phyloP scores from a whole-genome alignment of 2,113 vertebrate genomes.

The Hystrix cristata region DNA sequence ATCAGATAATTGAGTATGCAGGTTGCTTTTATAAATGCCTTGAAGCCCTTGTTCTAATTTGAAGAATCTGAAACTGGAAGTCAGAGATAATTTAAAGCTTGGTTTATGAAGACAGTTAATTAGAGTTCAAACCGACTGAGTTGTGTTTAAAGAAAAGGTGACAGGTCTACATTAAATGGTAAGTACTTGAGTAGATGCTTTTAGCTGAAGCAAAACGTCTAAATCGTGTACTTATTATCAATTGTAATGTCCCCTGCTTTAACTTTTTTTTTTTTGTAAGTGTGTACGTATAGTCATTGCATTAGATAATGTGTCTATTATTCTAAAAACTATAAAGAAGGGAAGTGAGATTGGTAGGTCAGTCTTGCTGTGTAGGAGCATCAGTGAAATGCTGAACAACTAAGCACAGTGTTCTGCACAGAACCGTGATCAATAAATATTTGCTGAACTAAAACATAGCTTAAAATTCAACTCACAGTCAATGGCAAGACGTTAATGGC shows the following conservation, averaged over 20 bases:
- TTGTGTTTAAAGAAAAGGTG: conserved; percentile 20
- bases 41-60: not conserved
- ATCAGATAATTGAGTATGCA: not conserved
- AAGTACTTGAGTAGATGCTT: not conserved
- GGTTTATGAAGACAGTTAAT: not conserved
- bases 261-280: not conserved
- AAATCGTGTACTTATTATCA: not conserved
- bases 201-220: not conserved
- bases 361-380: not conserved
- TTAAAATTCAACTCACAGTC: conserved; percentile 30
- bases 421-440: conserved; percentile 28
- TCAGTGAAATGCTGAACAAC: not conserved
- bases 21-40: not conserved
- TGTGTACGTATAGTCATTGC: not conserved
- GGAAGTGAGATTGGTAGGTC: not conserved
- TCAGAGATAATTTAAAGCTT: not conserved
- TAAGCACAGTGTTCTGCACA: not conserved
- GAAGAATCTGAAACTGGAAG: not conserved
- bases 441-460: not conserved
- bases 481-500: not conserved
- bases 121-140: not conserved
- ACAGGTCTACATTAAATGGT: not conserved
- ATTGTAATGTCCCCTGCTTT: not conserved
- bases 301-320: not conserved
- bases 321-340: not conserved